Conservation (phyloP, 2,888 invertebrate genomes). For the Latrodectus hesperus region DNA sequence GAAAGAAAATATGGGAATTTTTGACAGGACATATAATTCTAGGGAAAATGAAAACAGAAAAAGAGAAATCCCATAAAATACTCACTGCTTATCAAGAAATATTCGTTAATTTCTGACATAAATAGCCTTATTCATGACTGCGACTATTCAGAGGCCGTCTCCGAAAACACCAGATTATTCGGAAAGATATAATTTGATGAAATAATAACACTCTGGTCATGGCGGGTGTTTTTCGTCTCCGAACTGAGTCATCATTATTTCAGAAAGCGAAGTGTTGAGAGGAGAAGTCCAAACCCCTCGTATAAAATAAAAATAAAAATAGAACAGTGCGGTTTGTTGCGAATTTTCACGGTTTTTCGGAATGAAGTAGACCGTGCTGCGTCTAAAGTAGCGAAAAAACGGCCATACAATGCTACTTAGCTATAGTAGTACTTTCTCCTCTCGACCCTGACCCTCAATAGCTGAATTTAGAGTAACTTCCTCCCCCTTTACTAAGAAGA, state of each 20-base stretch:
- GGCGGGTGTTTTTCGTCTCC: slow-evolving; percentile 27
- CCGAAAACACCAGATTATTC: slow-evolving; percentile 16
- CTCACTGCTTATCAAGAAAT: neutral
- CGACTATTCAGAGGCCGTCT: neutral
- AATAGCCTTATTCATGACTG: slow-evolving; percentile 25
- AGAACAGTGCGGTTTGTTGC: slow-evolving; percentile 32
- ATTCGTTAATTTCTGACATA: slow-evolving; percentile 25
- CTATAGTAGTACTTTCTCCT: slow-evolving; percentile 40
- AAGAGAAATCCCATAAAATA: neutral
- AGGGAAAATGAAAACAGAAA: neutral
- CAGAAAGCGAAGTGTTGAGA: slow-evolving; percentile 30
- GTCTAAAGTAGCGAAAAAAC: slow-evolving; percentile 27
- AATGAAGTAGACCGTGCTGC: slow-evolving; percentile 29
- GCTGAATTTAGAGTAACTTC: slow-evolving; percentile 10
- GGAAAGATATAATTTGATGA: slow-evolving; percentile 24
- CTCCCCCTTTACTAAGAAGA: slow-evolving; percentile 18
- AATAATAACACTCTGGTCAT: slow-evolving; percentile 25
- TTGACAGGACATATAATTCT: neutral
- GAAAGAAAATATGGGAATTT: too few species aligned
- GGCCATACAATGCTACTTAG: slow-evolving; percentile 34
- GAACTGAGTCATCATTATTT: slow-evolving; percentile 35
- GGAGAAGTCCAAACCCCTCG: slow-evolving; percentile 27
- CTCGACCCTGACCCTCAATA: slow-evolving; percentile 58
- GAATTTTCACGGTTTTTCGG: slow-evolving; percentile 23
- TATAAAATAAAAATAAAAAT: slow-evolving; percentile 18